Evolutionary conservation across 2,888 invertebrate genomes (phyloP), one percentile per base, ranked within the genome.

Genomic region (Calliscelio sp.): DNA sequence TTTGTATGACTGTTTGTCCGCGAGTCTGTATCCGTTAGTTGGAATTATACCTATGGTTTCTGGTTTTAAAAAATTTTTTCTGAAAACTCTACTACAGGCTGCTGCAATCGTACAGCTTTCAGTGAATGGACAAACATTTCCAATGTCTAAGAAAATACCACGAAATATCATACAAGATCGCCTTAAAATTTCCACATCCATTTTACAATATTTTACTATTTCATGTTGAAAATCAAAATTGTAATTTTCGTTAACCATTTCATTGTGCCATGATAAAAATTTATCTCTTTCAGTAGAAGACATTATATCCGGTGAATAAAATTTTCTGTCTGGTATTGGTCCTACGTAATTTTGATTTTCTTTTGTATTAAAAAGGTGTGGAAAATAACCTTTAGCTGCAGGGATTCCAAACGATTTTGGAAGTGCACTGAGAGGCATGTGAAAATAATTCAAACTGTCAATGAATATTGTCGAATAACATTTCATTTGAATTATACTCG

Each of bases 321-420:
- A 61, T 38, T 38, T 35, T 61, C 41, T 41, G 41, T 61, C 61
- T 2, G 86, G 86, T 11, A 88, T 20, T n/a, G 57, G 46, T 2
- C 87, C 85, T 7, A 79, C 38, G 63, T 87, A 87, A 24, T 59
- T 74, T 41, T 83, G n/a, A 65, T 88, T 86, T 51, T 77, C 81
- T 2, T 65, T 18, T 14, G 51, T 86, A 70, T 89, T 88, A 38
- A 87, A 87, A 0, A 86, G 51, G 74, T 88, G 86, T 0, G 86
- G 87, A 63, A 88, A 88, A 20, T 78, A 78, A 3, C 84, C 86
- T 59, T 88, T 87, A 16, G 3, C 10, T 6, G 51, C 79, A 1
- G 65, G 7, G 5, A 90, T 63, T 28, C 85, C 88, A 71, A 91
- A 89, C 5, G 88, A 86, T 84, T 89, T 89, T 8, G 89, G 88